Evolutionary conservation across 2,113 vertebrate genomes (phyloP), one percentile per base, ranked within the genome.

Genomic region (Crocuta crocuta): DNA sequence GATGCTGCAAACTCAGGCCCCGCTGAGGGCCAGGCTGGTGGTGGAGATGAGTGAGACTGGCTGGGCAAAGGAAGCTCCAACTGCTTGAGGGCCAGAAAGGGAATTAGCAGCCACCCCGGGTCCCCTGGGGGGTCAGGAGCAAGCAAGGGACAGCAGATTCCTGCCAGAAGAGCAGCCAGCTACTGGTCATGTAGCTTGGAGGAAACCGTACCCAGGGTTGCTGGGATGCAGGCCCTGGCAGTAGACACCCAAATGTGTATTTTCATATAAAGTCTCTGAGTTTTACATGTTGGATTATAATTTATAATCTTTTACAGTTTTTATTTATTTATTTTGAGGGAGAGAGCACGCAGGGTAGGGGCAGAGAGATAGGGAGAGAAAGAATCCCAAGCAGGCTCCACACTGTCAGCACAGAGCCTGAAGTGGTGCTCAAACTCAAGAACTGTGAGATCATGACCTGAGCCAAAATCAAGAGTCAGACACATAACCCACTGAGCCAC

Each of bases 131-230:
- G 48, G 11, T 28, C 33, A 13, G 53, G 1, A 43, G 35, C 28
- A 66, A 53, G 9, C 26, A 6, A 39, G 2, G 13, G 35, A 6
- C 9, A 0, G 65, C n/a, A 55, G 45, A 31, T n/a, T 61, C 16
- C 53, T 55, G 35, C 66, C 1, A 55, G 78, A 53, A 88, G 58
- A 33, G 48, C 39, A 28, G 5, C 3, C 15, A 31, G 86, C 35
- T 11, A 15, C 2, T 0, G 10, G 26, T 6, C 7, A 0, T 0
- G 19, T 5, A 17, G 43, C 50, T 35, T 16, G 4, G 16, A 8
- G 48, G 17, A n/a, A 79, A 50, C 45, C 7, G 5, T 33, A 12
- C 58, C 33, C 35, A 26, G 45, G 28, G 4, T 26, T 35, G 0
- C 84, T 55, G 35, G n/a, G 13, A 70, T 28, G 35, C 10, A 4